Evolutionary conservation across 2,888 invertebrate species (phyloP), one percentile per base, ranked within the genome.

Genomic region (Hirtodrosophila cameraria): DNA sequence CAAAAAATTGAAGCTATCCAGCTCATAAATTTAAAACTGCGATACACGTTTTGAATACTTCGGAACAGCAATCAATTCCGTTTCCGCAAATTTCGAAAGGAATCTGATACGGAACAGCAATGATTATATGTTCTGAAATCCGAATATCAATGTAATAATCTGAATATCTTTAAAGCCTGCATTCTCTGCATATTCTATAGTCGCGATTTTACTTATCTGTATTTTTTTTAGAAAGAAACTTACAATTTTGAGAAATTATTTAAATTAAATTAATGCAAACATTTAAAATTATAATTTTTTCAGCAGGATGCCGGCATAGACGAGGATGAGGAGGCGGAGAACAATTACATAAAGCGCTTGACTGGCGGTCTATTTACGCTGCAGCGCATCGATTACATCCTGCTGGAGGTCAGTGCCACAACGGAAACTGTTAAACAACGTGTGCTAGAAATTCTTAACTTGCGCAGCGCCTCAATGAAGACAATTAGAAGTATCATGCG

Each of bases 291-390:
- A 20, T 4, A 0, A 35, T 8, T 36, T 35, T 0, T 5, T n/a
- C 9, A 48, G 35, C 41, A 89, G 89, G 88, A 90, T 60, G 60
- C 77, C 2, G 70, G 76, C 31, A 92, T 92, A 11, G 92, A 93
- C 60, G 96, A 96, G 72, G 94, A 94, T 8, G 93, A 95, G 57
- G 94, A 95, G 72, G 96, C 96, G 75, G 97, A 98, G 72, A 95
- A 94, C 58, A 95, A 95, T 83, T 99, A 99, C 90, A 92, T 99
- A 63, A 95, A 95, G 87, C 93, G 98, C 65, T 91, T 99, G 39
- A 97, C 99, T 61, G 96, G 96, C 6, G 99, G 99, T 0, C 92
- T 99, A n/a, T 99, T 99, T 90, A 97, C 97, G 0, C 92, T 99
- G 50, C 99, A 99, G 91, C 93, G 98, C 45, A 94, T 99, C 18